These are phyloP conservation scores for Discoglossus pictus DNA, from an alignment of 2,797 vertebrate genomes.

Conservation along the genomic window DNA sequence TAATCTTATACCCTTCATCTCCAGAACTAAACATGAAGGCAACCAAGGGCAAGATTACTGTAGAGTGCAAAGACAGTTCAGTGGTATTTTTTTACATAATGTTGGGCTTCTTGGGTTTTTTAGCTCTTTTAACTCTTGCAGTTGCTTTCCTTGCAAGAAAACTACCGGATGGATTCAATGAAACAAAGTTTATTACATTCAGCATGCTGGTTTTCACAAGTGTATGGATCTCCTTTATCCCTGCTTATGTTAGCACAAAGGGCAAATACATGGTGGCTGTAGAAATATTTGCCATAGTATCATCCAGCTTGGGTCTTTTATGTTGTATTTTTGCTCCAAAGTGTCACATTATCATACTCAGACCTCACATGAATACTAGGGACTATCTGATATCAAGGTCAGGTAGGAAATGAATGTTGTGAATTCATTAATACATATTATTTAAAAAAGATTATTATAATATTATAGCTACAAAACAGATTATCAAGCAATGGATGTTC, in stretches of 20 bases:
- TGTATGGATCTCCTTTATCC: slow-evolving; percentile 49
- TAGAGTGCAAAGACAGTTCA: slow-evolving; percentile 33
- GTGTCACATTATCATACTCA: slow-evolving; percentile 44
- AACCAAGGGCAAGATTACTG: slow-evolving; percentile 24
- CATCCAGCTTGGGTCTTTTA: slow-evolving; percentile 36
- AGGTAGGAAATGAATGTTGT: too few species aligned
- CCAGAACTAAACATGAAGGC: slow-evolving; percentile 36
- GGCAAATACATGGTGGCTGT: slow-evolving; percentile 45
- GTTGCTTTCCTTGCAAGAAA: slow-evolving; percentile 43
- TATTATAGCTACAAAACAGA: too few species aligned
- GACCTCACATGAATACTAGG: slow-evolving; percentile 38
- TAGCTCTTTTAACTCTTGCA: slow-evolving; percentile 31
- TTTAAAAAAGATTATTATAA: too few species aligned
- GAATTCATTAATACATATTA: too few species aligned
- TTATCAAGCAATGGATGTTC: too few species aligned
- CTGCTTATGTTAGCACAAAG: slow-evolving; percentile 44
- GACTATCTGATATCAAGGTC: slow-evolving; percentile 31
- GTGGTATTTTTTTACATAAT: slow-evolving; percentile 31
- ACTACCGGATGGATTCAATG: slow-evolving; percentile 44
- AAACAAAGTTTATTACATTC: slow-evolving; percentile 46
- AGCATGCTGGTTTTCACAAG: slow-evolving; percentile 49
- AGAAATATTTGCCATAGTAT: slow-evolving; percentile 47
- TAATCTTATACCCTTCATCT: slow-evolving; percentile 31
- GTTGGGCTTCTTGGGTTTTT: slow-evolving; percentile 35
- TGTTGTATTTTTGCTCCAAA: slow-evolving; percentile 45